Evolutionary conservation across 2,113 vertebrate species (phyloP), one percentile per base, ranked within the genome.

Genomic region (Ophthalmolycus amberensis): DNA sequence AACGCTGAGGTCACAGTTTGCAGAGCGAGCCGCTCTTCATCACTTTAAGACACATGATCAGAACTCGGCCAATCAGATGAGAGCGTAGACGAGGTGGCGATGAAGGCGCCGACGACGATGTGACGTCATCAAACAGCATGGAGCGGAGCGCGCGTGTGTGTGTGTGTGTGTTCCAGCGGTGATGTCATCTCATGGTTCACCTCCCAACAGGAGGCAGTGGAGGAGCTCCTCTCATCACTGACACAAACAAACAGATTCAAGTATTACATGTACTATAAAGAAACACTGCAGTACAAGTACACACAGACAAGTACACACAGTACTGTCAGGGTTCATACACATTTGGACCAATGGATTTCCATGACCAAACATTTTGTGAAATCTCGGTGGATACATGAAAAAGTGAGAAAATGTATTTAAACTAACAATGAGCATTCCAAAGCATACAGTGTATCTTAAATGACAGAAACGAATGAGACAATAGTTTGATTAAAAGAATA

Each of bases 131-230:
- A 40, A 25, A 77, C 34, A 25, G 52, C 62, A 62, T 44, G 68
- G 9, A 29, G 38, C 27, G 59, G 71, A 14, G 20, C n/a, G 46
- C 25, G 63, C 64, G 20, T 34, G n/a, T n/a, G 4, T 38, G 69
- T 42, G 56, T 75, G 64, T 70, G 37, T 37, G 48, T 67, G 62
- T n/a, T 29, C 25, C 56, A 59, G 25, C 25, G 25, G 56, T 59
- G 25, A 59, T 5, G 52, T 38, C 37, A 46, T 58, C 58, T 70
- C 34, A 9, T 16, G 32, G 29, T 92, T 94, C 91, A 94, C 90
- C 94, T 92, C n/a, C 89, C 93, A 1, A 95, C 89, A 27, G 94
- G 94, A 2, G 94, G 94, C 29, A 94, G 89, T 0, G 94, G 94
- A 2, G 94, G 94, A 59, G 93, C 94, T 83, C 94, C 94, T 75